phyloP scores from a whole-genome alignment of 1,140 invertebrate genomes.

The Papilio machaon region DNA sequence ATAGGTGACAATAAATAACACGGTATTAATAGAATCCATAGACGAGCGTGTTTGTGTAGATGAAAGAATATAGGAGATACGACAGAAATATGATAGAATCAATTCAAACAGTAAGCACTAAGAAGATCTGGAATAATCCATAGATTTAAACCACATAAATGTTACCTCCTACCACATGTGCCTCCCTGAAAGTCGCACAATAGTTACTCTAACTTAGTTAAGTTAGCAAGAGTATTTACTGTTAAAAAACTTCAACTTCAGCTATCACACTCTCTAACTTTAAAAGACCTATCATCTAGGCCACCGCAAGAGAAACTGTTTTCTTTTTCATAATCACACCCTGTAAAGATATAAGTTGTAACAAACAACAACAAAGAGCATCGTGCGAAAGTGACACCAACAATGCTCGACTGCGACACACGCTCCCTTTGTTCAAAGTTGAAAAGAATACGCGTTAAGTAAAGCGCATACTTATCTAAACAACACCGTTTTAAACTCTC shows the following conservation, averaged over 20 bases:
- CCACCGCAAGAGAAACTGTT: not conserved
- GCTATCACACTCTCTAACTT: not conserved
- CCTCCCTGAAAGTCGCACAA: no score
- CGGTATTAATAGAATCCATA: not conserved
- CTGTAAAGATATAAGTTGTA: not conserved
- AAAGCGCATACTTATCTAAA: not conserved
- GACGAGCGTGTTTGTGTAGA: no score
- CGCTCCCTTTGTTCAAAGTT: constrained; percentile 5
- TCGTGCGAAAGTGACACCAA: constrained; percentile 18
- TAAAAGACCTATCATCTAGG: not conserved
- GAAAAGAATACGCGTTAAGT: not conserved
- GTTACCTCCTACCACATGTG: no score
- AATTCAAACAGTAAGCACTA: no score
- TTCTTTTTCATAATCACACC: constrained; percentile 10
- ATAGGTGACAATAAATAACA: not conserved
- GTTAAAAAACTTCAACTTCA: no score
- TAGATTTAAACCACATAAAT: no score
- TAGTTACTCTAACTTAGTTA: no score
- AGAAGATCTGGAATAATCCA: no score
- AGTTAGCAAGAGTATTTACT: no score
- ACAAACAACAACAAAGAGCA: not conserved
- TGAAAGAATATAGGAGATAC: no score
- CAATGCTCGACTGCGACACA: not conserved
- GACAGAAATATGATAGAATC: no score
- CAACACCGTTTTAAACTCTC: constrained; percentile 5